A percentile compares a stretch with the other conserved stretches of the same genome.
Conservation (phyloP, 2,888 invertebrate species). For the Alentia gelatinosa region DNA sequence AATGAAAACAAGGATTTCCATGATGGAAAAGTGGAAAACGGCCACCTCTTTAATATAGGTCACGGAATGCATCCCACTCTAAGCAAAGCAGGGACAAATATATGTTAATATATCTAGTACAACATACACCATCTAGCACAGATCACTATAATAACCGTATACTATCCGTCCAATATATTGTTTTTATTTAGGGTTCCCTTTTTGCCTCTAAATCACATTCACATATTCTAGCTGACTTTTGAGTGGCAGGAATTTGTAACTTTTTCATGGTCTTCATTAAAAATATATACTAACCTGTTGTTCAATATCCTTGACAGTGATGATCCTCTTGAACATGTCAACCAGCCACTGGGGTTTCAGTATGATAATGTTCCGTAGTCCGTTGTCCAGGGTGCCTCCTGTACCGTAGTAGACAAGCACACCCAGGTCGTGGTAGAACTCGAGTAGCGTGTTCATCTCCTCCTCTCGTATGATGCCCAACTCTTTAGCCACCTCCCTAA, state of each 20-base stretch:
- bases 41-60: too few relatives aligned
- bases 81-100: background rate
- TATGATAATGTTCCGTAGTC: slow-evolving; percentile 78
- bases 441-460: slow-evolving; percentile 78
- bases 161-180: too few relatives aligned
- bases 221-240: too few relatives aligned
- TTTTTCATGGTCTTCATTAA: too few relatives aligned
- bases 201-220: too few relatives aligned
- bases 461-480: slow-evolving; percentile 74
- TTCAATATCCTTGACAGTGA: slow-evolving; percentile 24
- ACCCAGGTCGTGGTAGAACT: slow-evolving; percentile 81
- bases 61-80: background rate
- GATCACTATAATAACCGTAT: too few relatives aligned
- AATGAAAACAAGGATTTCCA: too few relatives aligned
- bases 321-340: slow-evolving; percentile 72
- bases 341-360: slow-evolving; percentile 80
- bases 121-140: too few relatives aligned
- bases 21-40: too few relatives aligned
- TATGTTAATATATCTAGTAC: too few relatives aligned
- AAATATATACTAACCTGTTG: slow-evolving; percentile 31
- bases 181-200: too few relatives aligned
- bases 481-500: slow-evolving; percentile 77
- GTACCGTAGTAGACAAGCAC: slow-evolving; percentile 77
- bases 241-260: too few relatives aligned
- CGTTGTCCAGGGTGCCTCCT: slow-evolving; percentile 70